A percentile compares a stretch with the other conserved stretches of the same genome.
Conservation (phyloP, 1,140 invertebrate genomes). For the Cyrtorhinus lividipennis region DNA sequence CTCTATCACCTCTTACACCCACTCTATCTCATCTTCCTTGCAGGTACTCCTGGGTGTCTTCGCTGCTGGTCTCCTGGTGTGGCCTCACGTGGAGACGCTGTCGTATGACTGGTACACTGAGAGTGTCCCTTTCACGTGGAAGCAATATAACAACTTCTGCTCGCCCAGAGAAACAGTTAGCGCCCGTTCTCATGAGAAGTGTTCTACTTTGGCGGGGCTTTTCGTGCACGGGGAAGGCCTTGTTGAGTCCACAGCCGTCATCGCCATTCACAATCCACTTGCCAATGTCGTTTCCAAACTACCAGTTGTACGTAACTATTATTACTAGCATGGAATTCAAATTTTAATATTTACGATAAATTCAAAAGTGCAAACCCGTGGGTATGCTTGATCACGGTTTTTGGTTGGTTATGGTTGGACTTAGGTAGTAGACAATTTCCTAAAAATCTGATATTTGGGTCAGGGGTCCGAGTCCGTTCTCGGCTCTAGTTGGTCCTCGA, state of each 20-base stretch:
- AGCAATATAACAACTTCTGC: neutral
- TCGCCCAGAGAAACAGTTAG: neutral
- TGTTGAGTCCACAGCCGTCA: slow-evolving; percentile 46
- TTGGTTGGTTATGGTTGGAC: no score
- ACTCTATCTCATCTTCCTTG: neutral
- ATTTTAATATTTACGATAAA: no score
- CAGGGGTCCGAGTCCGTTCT: no score
- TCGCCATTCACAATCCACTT: slow-evolving; percentile 43
- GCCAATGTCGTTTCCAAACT: slow-evolving; percentile 24
- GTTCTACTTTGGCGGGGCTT: slow-evolving; percentile 46
- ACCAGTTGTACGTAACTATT: slow-evolving; percentile 17
- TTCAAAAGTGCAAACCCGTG: no score
- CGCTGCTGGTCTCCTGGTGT: neutral
- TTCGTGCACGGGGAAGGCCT: slow-evolving; percentile 56
- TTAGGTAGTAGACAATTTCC: no score
- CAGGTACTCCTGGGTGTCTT: neutral
- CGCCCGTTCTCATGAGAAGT: slow-evolving; percentile 47
- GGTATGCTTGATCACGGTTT: no score
- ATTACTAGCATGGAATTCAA: neutral
- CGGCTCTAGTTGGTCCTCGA: no score
- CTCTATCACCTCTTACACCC: neutral
- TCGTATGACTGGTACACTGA: neutral
- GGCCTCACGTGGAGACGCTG: neutral
- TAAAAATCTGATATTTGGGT: no score
- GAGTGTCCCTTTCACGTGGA: neutral